A percentile compares a stretch with the other conserved stretches of the same genome.
Evolutionary conservation across 2,888 invertebrate species (phyloP).

Genomic region (Anoplius nigerrimus): DNA sequence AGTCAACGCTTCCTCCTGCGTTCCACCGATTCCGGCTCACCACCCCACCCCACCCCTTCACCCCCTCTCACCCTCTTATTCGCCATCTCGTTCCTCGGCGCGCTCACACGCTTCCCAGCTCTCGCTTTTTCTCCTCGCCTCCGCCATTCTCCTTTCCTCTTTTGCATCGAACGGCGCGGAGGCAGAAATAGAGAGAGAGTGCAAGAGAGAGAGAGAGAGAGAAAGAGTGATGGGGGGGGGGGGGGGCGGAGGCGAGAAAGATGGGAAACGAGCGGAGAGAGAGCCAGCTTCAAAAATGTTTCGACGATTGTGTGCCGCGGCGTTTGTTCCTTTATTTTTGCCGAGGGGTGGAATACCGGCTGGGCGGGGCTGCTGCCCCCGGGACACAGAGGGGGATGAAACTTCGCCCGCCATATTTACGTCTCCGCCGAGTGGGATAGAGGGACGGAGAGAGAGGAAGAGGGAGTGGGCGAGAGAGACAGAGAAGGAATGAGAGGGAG

Average conservation of each 20-base stretch:
- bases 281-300: constrained; percentile 68
- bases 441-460: constrained; percentile 30
- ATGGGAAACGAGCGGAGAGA: background rate
- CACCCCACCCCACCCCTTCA: constrained; percentile 11
- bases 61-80: constrained; percentile 21
- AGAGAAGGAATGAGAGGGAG: constrained; percentile 16
- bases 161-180: background rate
- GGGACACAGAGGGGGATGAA: constrained; percentile 66
- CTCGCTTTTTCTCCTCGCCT: constrained; percentile 20
- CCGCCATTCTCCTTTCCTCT: constrained; percentile 9
- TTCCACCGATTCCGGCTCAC: constrained; percentile 2
- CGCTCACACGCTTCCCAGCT: constrained; percentile 20
- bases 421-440: constrained; percentile 60
- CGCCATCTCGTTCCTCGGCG: constrained; percentile 36
- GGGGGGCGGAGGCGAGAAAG: constrained; percentile 34
- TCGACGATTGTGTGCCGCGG: constrained; percentile 69
- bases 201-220: too few relatives aligned
- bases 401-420: constrained; percentile 73
- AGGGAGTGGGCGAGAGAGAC: constrained; percentile 10
- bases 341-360: constrained; percentile 63
- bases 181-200: background rate
- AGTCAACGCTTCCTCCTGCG: constrained; percentile 9
- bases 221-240: too few relatives aligned
- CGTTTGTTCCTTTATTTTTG: constrained; percentile 71
- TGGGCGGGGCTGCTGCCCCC: constrained; percentile 65